A percentile compares a stretch with the other conserved stretches of the same genome.
These are phyloP conservation scores for Nilaparvata lugens DNA, from an alignment of 1,140 invertebrate genomes.

Conservation along the genomic window DNA sequence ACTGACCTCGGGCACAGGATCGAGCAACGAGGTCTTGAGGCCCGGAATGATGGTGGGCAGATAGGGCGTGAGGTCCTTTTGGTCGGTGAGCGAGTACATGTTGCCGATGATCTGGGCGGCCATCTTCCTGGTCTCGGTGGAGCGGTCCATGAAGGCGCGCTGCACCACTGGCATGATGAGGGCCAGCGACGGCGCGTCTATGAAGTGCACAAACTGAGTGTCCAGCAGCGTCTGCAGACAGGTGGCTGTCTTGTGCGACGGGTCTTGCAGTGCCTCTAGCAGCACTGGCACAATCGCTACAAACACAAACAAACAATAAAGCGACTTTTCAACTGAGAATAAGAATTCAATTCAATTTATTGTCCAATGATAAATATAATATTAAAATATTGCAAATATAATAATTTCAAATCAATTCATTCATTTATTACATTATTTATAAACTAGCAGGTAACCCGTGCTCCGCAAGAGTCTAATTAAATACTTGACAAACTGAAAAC, in stretches of 20 bases:
- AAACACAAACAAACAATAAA: no score
- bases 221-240: constrained; percentile 89
- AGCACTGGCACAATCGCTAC: constrained; percentile 83
- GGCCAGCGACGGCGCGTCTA: constrained; percentile 95
- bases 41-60: constrained; percentile 94
- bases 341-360: no score
- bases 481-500: no score
- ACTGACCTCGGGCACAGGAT: constrained; percentile 90
- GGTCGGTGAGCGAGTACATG: constrained; percentile 98
- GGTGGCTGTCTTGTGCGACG: constrained; percentile 86
- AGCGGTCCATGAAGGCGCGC: constrained; percentile 91
- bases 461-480: no score
- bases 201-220: constrained; percentile 98
- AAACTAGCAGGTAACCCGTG: no score
- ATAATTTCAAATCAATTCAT: no score
- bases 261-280: constrained; percentile 90
- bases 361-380: no score
- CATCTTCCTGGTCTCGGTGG: constrained; percentile 97
- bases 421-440: no score
- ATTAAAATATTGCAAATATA: no score
- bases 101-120: constrained; percentile 99
- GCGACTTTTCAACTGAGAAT: no score
- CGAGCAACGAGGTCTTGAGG: constrained; percentile 88
- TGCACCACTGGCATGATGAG: constrained; percentile 99
- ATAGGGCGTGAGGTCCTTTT: constrained; percentile 96